Percentiles rank a stretch among this genome's conserved stretches.
phyloP scores from a whole-genome alignment of 2,797 vertebrate genomes.

The Lophura swinhoii region DNA sequence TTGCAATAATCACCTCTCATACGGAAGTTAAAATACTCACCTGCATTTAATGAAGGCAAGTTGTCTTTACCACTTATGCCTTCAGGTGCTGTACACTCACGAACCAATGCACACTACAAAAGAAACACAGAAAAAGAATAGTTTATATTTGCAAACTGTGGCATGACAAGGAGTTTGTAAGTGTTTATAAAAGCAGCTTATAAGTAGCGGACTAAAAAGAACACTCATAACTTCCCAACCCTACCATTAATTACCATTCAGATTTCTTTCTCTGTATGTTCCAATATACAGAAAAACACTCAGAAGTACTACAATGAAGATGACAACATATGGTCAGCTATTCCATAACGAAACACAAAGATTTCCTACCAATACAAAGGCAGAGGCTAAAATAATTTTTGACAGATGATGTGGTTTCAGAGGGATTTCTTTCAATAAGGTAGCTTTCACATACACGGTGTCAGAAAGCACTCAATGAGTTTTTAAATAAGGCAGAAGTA shows the following conservation, averaged over 20 bases:
- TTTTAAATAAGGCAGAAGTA: constrained; percentile 23
- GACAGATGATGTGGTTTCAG: background rate
- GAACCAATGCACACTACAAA: constrained; percentile 89
- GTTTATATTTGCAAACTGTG: background rate
- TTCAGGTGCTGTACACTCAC: constrained; percentile 84
- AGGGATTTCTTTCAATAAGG: background rate
- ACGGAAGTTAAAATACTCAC: constrained; percentile 72
- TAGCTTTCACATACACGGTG: background rate
- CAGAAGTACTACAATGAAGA: background rate
- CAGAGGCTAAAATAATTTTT: background rate
- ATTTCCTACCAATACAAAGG: background rate
- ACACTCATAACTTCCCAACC: background rate
- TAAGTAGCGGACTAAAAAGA: background rate
- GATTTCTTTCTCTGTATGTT: background rate
- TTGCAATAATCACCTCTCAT: background rate
- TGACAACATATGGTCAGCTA: background rate
- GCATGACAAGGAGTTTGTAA: background rate
- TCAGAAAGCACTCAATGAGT: constrained; percentile 9
- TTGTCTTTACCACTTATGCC: constrained; percentile 83
- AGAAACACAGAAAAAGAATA: constrained; percentile 5
- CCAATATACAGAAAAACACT: background rate
- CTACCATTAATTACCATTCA: background rate
- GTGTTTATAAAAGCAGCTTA: background rate
- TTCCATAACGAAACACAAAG: background rate
- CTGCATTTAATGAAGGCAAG: constrained; percentile 87